Evolutionary conservation across 2,888 invertebrate species (phyloP).

Genomic region (Melipona bicolor): DNA sequence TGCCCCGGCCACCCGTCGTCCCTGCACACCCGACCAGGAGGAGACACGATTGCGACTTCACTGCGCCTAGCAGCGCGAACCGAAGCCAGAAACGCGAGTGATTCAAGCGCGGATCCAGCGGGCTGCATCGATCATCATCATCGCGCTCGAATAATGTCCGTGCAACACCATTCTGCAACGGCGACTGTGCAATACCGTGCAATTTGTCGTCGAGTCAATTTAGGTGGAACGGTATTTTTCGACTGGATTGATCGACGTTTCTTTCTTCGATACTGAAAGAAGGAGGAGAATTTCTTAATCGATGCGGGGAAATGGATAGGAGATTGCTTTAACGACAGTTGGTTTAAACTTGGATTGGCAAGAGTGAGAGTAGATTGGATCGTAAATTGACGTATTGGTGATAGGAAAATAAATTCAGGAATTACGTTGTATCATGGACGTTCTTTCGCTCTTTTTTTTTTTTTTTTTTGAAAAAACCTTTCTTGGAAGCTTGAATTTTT

Average conservation of each 20-base stretch:
- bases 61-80: constrained; percentile 10
- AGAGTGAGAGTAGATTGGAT: not conserved
- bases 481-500: not conserved
- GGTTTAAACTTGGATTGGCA: not conserved
- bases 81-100: constrained; percentile 57
- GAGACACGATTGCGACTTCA: not conserved
- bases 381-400: not conserved
- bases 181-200: constrained; percentile 26
- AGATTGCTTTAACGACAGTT: not conserved
- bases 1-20: constrained; percentile 61
- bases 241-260: constrained; percentile 10
- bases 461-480: not conserved
- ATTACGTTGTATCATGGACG: not conserved
- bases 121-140: constrained; percentile 64
- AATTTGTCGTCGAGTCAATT: constrained; percentile 60
- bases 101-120: constrained; percentile 58
- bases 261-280: not conserved
- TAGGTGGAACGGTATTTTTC: constrained; percentile 16
- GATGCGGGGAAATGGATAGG: not conserved
- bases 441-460: not conserved
- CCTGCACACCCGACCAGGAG: constrained; percentile 19
- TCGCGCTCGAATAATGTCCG: constrained; percentile 55
- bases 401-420: not conserved
- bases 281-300: not conserved
- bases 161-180: constrained; percentile 14